Base-by-base conservation (phyloP, 2,113 vertebrate species). In the Zosterops lateralis region DNA sequence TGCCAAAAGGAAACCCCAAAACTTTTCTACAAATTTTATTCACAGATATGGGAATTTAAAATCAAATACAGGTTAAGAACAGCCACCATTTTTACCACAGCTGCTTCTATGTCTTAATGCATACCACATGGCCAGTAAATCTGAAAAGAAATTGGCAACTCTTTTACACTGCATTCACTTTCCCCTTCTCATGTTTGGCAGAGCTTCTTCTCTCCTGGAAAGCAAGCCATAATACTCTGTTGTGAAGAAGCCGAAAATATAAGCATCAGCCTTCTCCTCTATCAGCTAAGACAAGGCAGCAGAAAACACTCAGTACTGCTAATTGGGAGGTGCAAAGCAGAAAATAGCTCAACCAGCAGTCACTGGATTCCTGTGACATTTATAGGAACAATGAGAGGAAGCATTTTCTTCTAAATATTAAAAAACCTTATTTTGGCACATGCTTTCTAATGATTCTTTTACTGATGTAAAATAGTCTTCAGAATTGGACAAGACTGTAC, bases 41-140 rank as follows among this genome's bases (percentile, higher is more conserved):
- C 85, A 20, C 25, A 93, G 40, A 82, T 80, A 86, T 24, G 44
- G 48, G 40, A 93, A 64, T 92, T 85, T 82, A 87, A 91, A 88
- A 91, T 90, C 26, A 56, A 82, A 24, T 67, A 75, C 36, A 93
- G 51, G 32, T 81, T 94, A 73, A 64, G 72, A 83, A 51, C 16
- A 51, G 64, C 15, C 29, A 74, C 64, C 25, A 54, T 84, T 96
- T 70, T 73, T 32, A 92, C 47, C 22, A 36, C 53, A 91, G 64
- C 61, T 79, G 21, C 42, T 84, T 87, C 47, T 5, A 18, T 44
- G 36, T 58, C n/a, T 76, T 90, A 85, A 85, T 66, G 28, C 13
- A 58, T 74, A 86, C 45, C 70, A 76, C 16, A 65, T 47, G 47
- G 29, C 10, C 47, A 71, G 44, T 79, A 82, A 85, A 60, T 47